Evolutionary conservation across 2,888 invertebrate genomes (phyloP), one percentile per base, ranked within the genome.

Genomic region (Eristalinus aeneus): DNA sequence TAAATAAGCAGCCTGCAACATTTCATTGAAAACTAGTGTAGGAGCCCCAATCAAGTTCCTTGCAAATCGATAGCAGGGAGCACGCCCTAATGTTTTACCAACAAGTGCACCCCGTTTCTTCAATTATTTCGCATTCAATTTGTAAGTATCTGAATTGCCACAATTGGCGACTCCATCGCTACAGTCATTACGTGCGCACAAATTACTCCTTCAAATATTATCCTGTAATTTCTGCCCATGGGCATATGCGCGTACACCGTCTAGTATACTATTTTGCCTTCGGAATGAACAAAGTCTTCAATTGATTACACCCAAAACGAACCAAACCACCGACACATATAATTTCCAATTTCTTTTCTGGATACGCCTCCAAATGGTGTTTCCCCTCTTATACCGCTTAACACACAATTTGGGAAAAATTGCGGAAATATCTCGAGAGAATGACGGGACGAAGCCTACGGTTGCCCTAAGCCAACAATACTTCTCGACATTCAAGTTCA

Each of bases 401-500:
- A 12, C 20, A 11, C 5, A 20, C 11, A 32, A 64, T 56, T 61
- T 46, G 32, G 23, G 22, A 32, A 11, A 10, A 36, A 10, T 20
- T 54, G 11, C 12, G 27, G 2, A 36, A 76, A 36, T 0, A 16
- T 34, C 27, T 23, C n/a, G 46, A 65, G 27, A 12, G 10, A 8
- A 20, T 9, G 22, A 68, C n/a, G 22, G 63, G 63, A 22, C 12
- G 34, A 71, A 65, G 54, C 31, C 34, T 34, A 82, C 31, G 64
- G 27, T 67, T 75, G 60, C 67, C 80, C 27, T 75, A 71, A 85
- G 67, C 64, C 60, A 69, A 86, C 82, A 86, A 86, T 86, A 82
- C 82, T 82, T 82, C 77, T 86, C 73, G 3, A 69, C 82, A 86
- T 82, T 86, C 86, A 63, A 46, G 82, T 86, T 86, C 86, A 86